A percentile compares a stretch with the other conserved stretches of the same genome.
phyloP scores from a whole-genome alignment of 2,113 vertebrate genomes.

The Fregetta grallaria region DNA sequence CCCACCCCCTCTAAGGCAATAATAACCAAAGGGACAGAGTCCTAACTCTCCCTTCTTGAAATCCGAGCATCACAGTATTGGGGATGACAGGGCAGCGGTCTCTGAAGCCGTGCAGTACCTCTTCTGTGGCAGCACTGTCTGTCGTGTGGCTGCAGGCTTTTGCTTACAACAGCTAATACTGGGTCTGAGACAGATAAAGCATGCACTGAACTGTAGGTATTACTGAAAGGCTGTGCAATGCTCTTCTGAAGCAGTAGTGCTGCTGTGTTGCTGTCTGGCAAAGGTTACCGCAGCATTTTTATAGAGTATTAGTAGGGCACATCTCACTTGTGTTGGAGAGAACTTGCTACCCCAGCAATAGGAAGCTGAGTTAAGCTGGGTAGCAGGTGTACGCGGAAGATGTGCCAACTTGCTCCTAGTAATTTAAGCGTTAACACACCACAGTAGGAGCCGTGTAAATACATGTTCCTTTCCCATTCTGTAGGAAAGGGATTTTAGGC shows the following conservation, averaged over 20 bases:
- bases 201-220: background rate
- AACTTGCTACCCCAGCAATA: conserved; percentile 14
- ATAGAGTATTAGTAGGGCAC: background rate
- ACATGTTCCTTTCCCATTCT: background rate
- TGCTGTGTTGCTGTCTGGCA: background rate
- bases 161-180: background rate
- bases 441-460: conserved; percentile 50
- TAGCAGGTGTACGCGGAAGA: background rate
- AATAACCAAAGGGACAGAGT: conserved; percentile 45
- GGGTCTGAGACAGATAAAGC: background rate
- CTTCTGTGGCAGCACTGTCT: background rate
- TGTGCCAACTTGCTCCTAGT: conserved; percentile 53
- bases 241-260: background rate
- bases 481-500: conserved; percentile 15
- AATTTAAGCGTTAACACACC: conserved; percentile 20
- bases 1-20: conserved; percentile 43
- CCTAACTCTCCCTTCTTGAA: conserved; percentile 9
- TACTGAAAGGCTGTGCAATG: background rate
- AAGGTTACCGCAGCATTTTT: background rate
- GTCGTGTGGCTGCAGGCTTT: background rate
- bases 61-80: conserved; percentile 1
- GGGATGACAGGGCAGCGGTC: background rate
- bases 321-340: background rate
- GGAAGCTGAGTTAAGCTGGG: conserved; percentile 36
- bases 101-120: background rate